Evolutionary conservation across 2,797 vertebrate genomes (phyloP), one percentile per base, ranked within the genome.

Genomic region (Gorsachius magnificus): DNA sequence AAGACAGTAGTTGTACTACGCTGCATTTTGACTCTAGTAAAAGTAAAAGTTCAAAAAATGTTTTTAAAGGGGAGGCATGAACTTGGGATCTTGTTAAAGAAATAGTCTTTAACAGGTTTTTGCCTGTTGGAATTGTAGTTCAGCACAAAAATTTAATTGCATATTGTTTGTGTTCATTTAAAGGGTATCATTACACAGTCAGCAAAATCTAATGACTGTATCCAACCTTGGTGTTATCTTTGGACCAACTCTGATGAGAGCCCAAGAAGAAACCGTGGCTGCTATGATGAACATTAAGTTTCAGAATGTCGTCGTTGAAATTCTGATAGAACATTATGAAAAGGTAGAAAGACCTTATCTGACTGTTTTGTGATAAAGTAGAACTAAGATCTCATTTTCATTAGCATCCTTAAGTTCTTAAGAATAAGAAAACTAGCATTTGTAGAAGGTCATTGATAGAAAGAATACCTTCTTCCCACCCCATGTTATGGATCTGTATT

Each of bases 241-340:
- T 65, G 99, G 99, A 69, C 99, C 99, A 50, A 99, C 99, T 3
- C 94, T 99, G 80, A 99, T 99, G 99, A 98, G 99, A 97, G 99
- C 99, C 3, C 99, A 99, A 96, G 99, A 99, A 74, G 99, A 99
- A 98, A 99, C 99, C 0, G 99, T 99, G 95, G 99, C 99, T 10
- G 99, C 99, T 90, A 99, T 99, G 99, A 99, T 99, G 99, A 99
- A 99, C 97, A 99, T 99, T 96, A 99, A 99, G 96, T 99, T 99
- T 98, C 99, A 99, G 98, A 99, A 99, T 96, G 99, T 99, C 65
- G 99, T 99, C 69, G 99, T 99, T 87, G 99, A 99, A 97, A 99
- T 99, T 87, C 98, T 99, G 76, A 99, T 99, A 61, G 99, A 99
- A 96, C 99, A 99, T 97, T 99, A 99, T 90, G 97, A 99, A 96